Conservation (phyloP, 2,113 vertebrate species). For the Thunnus thynnus region DNA sequence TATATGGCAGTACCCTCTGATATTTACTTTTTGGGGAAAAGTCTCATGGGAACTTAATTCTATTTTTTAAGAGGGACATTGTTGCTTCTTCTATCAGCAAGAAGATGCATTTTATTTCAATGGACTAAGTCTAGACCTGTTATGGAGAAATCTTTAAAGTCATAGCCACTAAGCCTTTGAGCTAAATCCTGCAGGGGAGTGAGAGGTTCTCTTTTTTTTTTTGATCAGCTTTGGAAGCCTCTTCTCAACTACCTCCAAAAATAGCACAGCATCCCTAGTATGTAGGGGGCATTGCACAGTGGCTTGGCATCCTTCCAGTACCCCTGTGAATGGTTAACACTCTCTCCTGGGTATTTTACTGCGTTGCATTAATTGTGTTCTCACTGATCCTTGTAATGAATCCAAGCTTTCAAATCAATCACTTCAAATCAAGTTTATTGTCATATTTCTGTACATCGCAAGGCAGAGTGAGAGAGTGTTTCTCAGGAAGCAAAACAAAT, state of each 20-base stretch:
- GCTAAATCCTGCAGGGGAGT: background rate
- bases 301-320: background rate
- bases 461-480: too few species aligned
- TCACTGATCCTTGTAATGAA: background rate
- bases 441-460: too few species aligned
- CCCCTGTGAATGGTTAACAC: background rate
- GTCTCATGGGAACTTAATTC: too few species aligned
- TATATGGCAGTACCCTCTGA: too few species aligned
- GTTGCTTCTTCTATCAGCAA: background rate
- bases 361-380: background rate
- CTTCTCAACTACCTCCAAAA: conserved; percentile 1
- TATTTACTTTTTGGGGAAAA: too few species aligned
- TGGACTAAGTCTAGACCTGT: background rate
- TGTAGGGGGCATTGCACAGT: background rate
- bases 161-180: background rate
- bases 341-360: background rate
- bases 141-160: background rate
- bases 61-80: too few species aligned
- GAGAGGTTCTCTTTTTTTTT: background rate
- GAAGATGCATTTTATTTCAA: background rate
- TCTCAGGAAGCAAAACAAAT: too few species aligned
- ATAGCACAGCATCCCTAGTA: background rate
- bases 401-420: background rate
- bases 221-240: background rate
- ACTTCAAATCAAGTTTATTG: too few species aligned